Evolutionary conservation across 1,140 invertebrate species (phyloP).

Genomic region (Calliopsis andreniformis): DNA sequence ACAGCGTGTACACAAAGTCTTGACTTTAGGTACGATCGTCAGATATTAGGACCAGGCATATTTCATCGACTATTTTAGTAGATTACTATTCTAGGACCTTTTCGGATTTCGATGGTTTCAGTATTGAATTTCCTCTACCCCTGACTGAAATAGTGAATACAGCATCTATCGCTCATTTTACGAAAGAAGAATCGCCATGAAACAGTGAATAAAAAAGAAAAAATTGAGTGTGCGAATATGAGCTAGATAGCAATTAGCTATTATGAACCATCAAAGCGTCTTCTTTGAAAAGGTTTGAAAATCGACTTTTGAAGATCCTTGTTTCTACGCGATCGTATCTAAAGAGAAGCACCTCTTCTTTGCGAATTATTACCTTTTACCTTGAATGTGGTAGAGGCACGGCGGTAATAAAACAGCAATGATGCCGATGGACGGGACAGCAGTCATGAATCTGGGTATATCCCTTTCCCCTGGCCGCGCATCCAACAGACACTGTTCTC

Average conservation of each 20-base stretch:
- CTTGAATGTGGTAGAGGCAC: conserved; percentile 76
- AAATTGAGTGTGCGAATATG: no score
- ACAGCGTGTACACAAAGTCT: conserved; percentile 59
- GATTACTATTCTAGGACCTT: no score
- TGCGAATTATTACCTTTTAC: conserved; percentile 74
- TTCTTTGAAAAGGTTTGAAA: no score
- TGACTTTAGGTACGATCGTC: conserved; percentile 62
- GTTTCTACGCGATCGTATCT: conserved; percentile 58
- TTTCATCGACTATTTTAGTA: not conserved
- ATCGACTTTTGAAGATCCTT: not conserved
- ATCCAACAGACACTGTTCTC: conserved; percentile 76
- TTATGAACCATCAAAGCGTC: no score
- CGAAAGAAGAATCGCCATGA: no score
- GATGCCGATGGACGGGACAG: conserved; percentile 78
- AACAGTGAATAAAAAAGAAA: no score
- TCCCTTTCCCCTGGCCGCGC: conserved; percentile 74
- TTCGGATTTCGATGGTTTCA: no score
- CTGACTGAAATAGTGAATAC: no score
- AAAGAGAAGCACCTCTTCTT: conserved; percentile 55
- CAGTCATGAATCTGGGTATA: conserved; percentile 76
- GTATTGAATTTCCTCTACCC: no score
- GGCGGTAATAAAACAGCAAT: conserved; percentile 76
- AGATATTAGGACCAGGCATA: not conserved
- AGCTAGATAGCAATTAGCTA: no score
- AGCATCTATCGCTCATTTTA: no score